Conservation (phyloP, 2,797 vertebrate species). For the Potorous gilbertii region DNA sequence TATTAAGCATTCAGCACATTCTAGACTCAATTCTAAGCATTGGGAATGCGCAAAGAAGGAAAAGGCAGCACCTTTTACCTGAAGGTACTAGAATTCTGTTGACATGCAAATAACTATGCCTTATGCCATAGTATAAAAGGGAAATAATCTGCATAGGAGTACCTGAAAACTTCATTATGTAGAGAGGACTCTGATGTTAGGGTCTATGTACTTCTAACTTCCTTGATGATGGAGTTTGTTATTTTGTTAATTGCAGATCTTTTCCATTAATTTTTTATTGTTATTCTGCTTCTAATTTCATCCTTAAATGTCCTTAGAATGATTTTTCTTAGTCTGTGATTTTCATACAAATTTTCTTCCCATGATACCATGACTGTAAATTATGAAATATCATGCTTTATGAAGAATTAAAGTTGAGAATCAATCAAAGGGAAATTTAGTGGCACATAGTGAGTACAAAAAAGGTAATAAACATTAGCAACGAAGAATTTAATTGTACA, state of each 20-base stretch:
- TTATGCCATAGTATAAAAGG: background rate
- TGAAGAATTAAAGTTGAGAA: background rate
- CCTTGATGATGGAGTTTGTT: background rate
- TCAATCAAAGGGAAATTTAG: background rate
- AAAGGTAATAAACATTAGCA: background rate
- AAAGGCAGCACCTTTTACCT: background rate
- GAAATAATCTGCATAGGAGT: background rate
- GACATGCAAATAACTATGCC: background rate
- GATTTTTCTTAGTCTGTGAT: background rate
- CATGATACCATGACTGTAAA: background rate
- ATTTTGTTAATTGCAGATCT: background rate
- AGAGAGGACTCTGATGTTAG: background rate
- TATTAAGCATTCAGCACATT: background rate
- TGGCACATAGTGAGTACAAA: background rate
- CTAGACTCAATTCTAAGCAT: background rate
- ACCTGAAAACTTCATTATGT: background rate
- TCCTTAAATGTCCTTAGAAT: background rate
- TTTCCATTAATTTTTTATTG: background rate
- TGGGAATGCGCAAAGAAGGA: background rate
- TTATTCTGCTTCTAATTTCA: background rate
- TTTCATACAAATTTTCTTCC: background rate
- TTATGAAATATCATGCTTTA: background rate
- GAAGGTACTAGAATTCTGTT: background rate
- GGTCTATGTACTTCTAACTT: background rate
- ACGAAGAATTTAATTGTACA: background rate